Base-by-base conservation (phyloP, 2,797 vertebrate genomes). In the Lophotriccus pileatus region DNA sequence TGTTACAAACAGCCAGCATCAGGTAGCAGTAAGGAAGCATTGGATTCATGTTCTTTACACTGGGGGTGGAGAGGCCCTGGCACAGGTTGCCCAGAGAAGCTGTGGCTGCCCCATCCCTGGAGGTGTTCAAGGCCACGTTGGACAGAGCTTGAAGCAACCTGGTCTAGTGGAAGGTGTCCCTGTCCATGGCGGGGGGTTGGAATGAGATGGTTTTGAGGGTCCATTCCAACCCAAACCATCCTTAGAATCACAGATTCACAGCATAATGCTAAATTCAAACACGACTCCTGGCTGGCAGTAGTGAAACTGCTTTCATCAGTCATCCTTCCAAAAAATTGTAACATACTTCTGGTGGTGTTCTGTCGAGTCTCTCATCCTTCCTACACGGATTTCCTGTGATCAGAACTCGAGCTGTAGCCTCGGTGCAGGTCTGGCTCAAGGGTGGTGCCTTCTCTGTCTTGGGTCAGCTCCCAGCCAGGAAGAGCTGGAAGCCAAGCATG, bases 391-490 rank as follows among this genome's bases (percentile, higher is more conserved):
- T 68, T 80, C 53, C 74, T 14, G 3, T 75, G 62, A 59, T 46
- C 22, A 74, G 53, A 68, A 30, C 53, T 68, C n/a, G 43, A 84
- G 30, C 67, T 84, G 41, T 32, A 73, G 39, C 56, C 49, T 52
- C 22, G 4, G 3, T 74, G 49, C 21, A 58, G 19, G 23, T 75
- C 60, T 75, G 53, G 37, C 80, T 89, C 53, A 49, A 59, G 68
- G 49, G 52, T 43, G 30, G 49, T 92, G 84, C n/a, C 36, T 92
- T 85, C 68, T 96, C 72, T 89, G 3, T 36, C 75, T 72, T 94
- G 93, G 75, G 63, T 64, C 58, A 85, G 72, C 24, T 95, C 79
- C 87, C 87, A 83, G 60, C 36, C 58, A 89, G 84, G 89, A 94
- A 89, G 72, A 85, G 39, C 59, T 87, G 75, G 39, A 78, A 74